These are phyloP conservation scores for Aphaenogaster floridana DNA, from an alignment of 1,140 invertebrate genomes.

Conservation along the genomic window DNA sequence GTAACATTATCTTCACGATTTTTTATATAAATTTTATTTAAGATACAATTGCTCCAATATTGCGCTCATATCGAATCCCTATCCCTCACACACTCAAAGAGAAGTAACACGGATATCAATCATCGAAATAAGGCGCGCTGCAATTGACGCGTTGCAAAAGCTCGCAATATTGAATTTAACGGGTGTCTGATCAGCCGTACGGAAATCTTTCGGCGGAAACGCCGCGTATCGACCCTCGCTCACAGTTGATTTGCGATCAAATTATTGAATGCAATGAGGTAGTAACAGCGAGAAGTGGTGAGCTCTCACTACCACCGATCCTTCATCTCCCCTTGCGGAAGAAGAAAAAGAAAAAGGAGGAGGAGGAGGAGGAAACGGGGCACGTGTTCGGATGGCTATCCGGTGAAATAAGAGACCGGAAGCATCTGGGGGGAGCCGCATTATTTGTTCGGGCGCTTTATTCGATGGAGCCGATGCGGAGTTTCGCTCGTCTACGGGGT, in stretches of 20 bases:
- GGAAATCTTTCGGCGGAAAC: conserved; percentile 43
- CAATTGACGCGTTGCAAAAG: conserved; percentile 32
- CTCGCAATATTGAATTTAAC: conserved; percentile 48
- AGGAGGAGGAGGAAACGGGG: conserved; percentile 72
- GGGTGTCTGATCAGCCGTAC: conserved; percentile 29
- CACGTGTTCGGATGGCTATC: conserved; percentile 83
- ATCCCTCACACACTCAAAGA: background rate
- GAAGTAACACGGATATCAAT: conserved; percentile 15
- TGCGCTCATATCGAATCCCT: background rate
- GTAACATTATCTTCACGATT: background rate
- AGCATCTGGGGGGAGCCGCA: conserved; percentile 85
- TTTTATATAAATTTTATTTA: background rate
- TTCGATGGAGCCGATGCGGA: conserved; percentile 65
- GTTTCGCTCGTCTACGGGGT: conserved; percentile 66
- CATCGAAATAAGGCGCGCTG: conserved; percentile 37
- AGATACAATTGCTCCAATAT: background rate
- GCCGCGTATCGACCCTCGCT: conserved; percentile 25
- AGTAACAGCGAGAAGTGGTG: conserved; percentile 63
- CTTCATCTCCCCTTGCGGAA: conserved; percentile 12
- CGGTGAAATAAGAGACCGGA: conserved; percentile 87
- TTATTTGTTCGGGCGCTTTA: conserved; percentile 84
- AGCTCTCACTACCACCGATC: conserved; percentile 30
- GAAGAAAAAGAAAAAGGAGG: conserved; percentile 67
- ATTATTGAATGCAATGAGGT: conserved; percentile 64
- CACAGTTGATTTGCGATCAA: conserved; percentile 55